phyloP scores from a whole-genome alignment of 2,888 invertebrate genomes.

The Glaucopsyche alexis region DNA sequence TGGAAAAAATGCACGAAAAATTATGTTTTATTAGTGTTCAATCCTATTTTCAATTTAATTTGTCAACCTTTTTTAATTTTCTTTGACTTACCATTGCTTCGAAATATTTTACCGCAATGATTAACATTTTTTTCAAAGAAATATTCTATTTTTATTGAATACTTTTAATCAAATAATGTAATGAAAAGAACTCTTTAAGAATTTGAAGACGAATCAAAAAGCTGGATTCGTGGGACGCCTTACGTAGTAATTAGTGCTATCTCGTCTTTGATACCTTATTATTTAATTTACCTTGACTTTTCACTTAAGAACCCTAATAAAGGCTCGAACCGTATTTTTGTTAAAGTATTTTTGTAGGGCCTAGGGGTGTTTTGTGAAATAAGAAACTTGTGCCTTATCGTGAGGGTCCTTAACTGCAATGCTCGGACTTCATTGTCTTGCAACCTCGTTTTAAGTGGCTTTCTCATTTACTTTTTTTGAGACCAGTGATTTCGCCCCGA shows the following conservation, averaged over 20 bases:
- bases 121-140: not conserved
- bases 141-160: not conserved
- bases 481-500: conserved; percentile 11
- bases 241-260: conserved; percentile 8
- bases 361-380: conserved; percentile 35
- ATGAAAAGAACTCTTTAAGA: not conserved
- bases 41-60: not conserved
- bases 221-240: not conserved
- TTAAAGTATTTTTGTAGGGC: conserved; percentile 29
- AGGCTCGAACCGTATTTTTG: conserved; percentile 29
- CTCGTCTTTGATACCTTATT: not conserved
- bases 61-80: not conserved
- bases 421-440: conserved; percentile 45
- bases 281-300: conserved; percentile 25
- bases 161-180: not conserved
- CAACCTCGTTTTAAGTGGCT: conserved; percentile 42
- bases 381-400: conserved; percentile 33
- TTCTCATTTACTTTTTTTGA: conserved; percentile 39
- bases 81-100: not conserved
- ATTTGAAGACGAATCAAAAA: not conserved
- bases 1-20: too few relatives aligned
- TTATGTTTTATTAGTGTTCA: too few relatives aligned
- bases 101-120: not conserved
- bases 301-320: conserved; percentile 25
- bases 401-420: conserved; percentile 41